Base-by-base conservation (phyloP, 2,888 invertebrate species). In the Lamellibrachia satsuma region DNA sequence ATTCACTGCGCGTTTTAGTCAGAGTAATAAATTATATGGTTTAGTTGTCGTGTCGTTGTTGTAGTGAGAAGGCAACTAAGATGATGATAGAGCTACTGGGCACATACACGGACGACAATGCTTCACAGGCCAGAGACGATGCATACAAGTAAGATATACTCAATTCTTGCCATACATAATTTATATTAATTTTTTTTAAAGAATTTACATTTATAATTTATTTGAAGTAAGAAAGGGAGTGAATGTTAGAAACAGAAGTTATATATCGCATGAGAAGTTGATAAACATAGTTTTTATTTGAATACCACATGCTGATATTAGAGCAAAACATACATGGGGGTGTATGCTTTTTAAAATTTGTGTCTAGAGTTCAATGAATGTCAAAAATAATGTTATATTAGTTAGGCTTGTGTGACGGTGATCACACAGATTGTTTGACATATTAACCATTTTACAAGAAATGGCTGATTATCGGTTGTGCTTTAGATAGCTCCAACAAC, bases 41-140 rank as follows among this genome's bases (percentile, higher is more conserved):
- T 75, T 75, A 22, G 75, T 55, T 22, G 75, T 15, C 4, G n/a
- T 22, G 7, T 75, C n/a, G 75, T 11, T 75, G 75, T 75, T 22
- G 52, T 94, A 98, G 98, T 96, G 99, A 99, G 96, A 97, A 98
- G 95, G 99, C 99, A 52, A 98, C 99, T 39, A 98, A 98, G 96
- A 99, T 99, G 4, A 99, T 99, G 99, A 98, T 99, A 94, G 99
- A 99, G 96, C 97, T 99, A 0, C 97, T 99, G 93, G 98, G 98
- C 52, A 99, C 99, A 0, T 99, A 99, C 97, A 99, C 99, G 52
- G 98, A 99, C 93, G 99, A 99, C 95, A 99, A 99, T 97, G 99
- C 99, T 0, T 98, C 98, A 2, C 98, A 98, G 94, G 99, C 99
- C 0, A 97, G 99, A 94, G 99, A 99, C 96, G 99, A 99, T 97